A percentile compares a stretch with the other conserved stretches of the same genome.
Evolutionary conservation across 2,888 invertebrate species (phyloP).

Genomic region (Amphipyra berbera): DNA sequence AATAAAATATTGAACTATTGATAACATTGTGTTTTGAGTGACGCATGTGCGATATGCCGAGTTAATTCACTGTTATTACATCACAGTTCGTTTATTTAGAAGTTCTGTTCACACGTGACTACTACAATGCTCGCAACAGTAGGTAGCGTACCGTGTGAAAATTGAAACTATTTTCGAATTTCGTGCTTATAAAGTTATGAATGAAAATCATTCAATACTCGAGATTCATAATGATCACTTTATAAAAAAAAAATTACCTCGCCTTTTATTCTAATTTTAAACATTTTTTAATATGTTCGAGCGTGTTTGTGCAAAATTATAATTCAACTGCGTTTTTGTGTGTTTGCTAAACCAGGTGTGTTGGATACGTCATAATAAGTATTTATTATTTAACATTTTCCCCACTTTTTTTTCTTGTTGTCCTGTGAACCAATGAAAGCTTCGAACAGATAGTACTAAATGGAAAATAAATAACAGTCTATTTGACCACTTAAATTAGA

Average conservation of each 20-base stretch:
- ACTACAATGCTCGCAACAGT: neutral
- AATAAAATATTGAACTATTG: no score
- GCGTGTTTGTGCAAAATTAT: neutral
- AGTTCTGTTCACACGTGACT: constrained; percentile 23
- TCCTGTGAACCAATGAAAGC: no score
- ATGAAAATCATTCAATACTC: constrained; percentile 22
- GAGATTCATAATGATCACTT: neutral
- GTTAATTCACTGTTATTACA: constrained; percentile 29
- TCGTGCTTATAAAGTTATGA: constrained; percentile 24
- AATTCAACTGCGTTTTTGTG: neutral
- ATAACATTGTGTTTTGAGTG: constrained; percentile 18
- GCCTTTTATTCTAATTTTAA: neutral
- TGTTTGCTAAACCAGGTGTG: constrained; percentile 1
- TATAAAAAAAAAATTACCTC: neutral
- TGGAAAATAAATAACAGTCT: no score
- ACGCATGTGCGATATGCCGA: constrained; percentile 34
- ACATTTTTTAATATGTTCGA: no score
- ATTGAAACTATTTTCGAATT: neutral
- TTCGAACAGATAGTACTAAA: no score
- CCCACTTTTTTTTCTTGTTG: no score
- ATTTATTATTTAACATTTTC: neutral
- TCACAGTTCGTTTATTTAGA: constrained; percentile 23
- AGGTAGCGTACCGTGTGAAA: neutral
- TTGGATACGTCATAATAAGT: neutral
- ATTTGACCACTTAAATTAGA: no score